Evolutionary conservation across 2,888 invertebrate species (phyloP), one percentile per base, ranked within the genome.

Genomic region (Euplexia lucipara): DNA sequence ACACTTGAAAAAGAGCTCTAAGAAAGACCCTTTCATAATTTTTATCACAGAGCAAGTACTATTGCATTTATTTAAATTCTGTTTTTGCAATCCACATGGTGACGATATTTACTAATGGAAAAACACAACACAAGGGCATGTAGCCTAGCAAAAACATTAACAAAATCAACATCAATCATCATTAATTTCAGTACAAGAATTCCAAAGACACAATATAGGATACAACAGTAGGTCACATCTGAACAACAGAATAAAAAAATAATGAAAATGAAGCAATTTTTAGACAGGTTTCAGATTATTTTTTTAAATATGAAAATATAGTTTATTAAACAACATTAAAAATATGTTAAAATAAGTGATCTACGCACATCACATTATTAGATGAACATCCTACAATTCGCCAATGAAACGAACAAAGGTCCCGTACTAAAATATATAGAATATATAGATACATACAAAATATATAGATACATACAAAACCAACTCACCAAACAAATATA

Each of bases 81-180:
- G 0, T 2, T 8, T 45, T 45, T 8, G 9, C 45, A 45, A 8
- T 45, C 26, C 3, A 45, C 45, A 26, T 26, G n/a, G 6, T 39
- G 22, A 44, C 22, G n/a, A n/a, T n/a, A 45, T 45, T 26, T 22
- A 45, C 26, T 44, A n/a, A 44, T 44, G 26, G n/a, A 45, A 45
- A 26, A n/a, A n/a, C n/a, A 26, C 9, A n/a, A 26, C 8, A 26
- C 26, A 45, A 41, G 9, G 41, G 18, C 41, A 41, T 41, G 9
- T 26, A 9, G 45, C 26, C 8, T 45, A 26, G 3, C 45, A 45
- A 45, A 45, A 45, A 26, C 26, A 45, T 26, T 45, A 45, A 45
- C 45, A 45, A 45, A 45, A 26, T n/a, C 45, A 26, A 45, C 26
- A 44, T 14, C 12, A 6, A 20, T 0, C 14, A 5, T n/a, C 12